Conservation (phyloP, 1,140 invertebrate species). For the Sitobion miscanthi region DNA sequence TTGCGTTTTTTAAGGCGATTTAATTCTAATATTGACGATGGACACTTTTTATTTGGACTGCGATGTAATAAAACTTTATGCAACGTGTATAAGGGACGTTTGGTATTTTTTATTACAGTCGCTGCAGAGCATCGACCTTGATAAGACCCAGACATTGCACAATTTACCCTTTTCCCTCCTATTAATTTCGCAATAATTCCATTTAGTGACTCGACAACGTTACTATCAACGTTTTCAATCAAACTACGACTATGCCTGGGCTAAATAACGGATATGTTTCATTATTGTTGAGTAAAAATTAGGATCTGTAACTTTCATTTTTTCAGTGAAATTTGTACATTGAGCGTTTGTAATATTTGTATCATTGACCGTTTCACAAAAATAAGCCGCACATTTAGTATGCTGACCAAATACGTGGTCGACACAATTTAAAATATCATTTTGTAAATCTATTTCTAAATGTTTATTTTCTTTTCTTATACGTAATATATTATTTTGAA, state of each 20-base stretch:
- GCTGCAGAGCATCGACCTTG: neutral
- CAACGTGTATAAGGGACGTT: neutral
- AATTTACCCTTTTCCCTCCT: neutral
- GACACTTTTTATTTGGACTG: neutral
- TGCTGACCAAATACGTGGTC: neutral
- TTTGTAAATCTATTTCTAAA: too few species aligned
- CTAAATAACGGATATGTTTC: neutral
- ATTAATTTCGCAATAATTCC: neutral
- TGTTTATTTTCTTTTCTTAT: too few species aligned
- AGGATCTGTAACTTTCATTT: neutral
- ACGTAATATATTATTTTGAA: too few species aligned
- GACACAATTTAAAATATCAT: too few species aligned
- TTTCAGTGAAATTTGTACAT: neutral
- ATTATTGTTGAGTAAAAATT: neutral
- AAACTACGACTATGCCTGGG: neutral
- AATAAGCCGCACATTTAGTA: neutral
- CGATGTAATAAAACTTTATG: neutral
- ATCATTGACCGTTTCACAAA: neutral
- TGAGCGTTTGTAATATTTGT: too few species aligned
- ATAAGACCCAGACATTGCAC: neutral
- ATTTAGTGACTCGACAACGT: neutral
- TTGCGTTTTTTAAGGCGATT: slow-evolving; percentile 1
- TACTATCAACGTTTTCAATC: neutral
- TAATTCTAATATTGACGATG: neutral
- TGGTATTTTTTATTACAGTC: neutral